Evolutionary conservation across 23 tunicate species (phyloP).

Genomic region (Phallusia fumigata): DNA sequence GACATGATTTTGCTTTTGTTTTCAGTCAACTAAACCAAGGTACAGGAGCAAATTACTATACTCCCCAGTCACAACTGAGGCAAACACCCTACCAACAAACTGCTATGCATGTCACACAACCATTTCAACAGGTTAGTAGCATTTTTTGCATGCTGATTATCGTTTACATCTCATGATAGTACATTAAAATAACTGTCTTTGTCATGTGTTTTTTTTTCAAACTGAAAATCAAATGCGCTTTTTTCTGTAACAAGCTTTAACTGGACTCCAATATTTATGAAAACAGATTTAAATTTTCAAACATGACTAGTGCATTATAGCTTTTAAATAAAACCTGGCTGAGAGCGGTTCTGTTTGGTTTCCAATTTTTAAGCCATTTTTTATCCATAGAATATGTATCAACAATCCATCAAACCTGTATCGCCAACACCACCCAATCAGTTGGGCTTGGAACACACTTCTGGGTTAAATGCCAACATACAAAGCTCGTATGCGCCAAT

Average conservation of each 20-base stretch:
- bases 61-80: constrained; percentile 42
- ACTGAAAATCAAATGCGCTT: too few species aligned
- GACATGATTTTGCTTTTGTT: neutral
- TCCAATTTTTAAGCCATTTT: too few species aligned
- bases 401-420: constrained; percentile 26
- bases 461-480: constrained; percentile 20
- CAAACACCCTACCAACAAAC: constrained; percentile 68
- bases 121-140: constrained; percentile 36
- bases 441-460: constrained; percentile 30
- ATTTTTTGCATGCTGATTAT: neutral
- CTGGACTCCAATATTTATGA: neutral
- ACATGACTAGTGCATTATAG: too few species aligned
- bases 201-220: too few species aligned
- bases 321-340: too few species aligned
- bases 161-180: too few species aligned
- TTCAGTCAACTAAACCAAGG: constrained; percentile 57
- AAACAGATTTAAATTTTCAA: neutral
- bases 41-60: constrained; percentile 49
- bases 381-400: neutral
- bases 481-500: constrained; percentile 42
- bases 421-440: constrained; percentile 40
- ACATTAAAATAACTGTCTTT: too few species aligned
- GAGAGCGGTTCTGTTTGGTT: too few species aligned
- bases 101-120: constrained; percentile 16
- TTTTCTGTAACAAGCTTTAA: too few species aligned